Percentiles rank a stretch among this genome's conserved stretches.
phyloP scores from a whole-genome alignment of 1,140 invertebrate genomes.

The Leptinotarsa defecta region DNA sequence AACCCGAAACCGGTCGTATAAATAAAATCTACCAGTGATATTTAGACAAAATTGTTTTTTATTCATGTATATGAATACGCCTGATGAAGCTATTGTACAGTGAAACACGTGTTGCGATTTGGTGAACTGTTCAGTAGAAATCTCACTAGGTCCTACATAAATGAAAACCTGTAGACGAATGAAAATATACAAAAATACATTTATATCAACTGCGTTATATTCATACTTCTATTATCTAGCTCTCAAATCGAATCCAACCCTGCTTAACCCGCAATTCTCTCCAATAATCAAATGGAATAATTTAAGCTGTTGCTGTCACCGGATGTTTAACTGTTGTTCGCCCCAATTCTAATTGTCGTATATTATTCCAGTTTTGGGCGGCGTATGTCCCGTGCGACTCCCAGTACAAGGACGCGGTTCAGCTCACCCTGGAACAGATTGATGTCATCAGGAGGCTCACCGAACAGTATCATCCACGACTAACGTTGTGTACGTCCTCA shows the following conservation, averaged over 20 bases:
- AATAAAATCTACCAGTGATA: too few relatives aligned
- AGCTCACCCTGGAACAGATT: constrained; percentile 80
- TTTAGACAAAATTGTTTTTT: too few relatives aligned
- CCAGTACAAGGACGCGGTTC: constrained; percentile 79
- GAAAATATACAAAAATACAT: too few relatives aligned
- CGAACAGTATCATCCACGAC: constrained; percentile 67
- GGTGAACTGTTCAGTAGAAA: too few relatives aligned
- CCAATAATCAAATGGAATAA: not conserved
- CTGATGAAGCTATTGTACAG: too few relatives aligned
- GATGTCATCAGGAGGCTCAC: constrained; percentile 79
- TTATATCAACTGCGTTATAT: too few relatives aligned
- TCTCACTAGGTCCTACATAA: too few relatives aligned
- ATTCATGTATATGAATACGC: too few relatives aligned
- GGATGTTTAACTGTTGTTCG: not conserved
- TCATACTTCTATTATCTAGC: too few relatives aligned
- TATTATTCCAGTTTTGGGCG: constrained; percentile 79
- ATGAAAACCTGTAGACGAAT: too few relatives aligned
- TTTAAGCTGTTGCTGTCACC: constrained; percentile 2
- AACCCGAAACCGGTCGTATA: too few relatives aligned
- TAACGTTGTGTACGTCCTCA: constrained; percentile 71
- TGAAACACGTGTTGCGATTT: too few relatives aligned
- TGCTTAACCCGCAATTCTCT: not conserved
- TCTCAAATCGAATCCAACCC: not conserved
- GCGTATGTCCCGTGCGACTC: constrained; percentile 85
- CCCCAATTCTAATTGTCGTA: constrained; percentile 2